Conservation (phyloP, 2,888 invertebrate species). For the Amblyjoppa proteus region DNA sequence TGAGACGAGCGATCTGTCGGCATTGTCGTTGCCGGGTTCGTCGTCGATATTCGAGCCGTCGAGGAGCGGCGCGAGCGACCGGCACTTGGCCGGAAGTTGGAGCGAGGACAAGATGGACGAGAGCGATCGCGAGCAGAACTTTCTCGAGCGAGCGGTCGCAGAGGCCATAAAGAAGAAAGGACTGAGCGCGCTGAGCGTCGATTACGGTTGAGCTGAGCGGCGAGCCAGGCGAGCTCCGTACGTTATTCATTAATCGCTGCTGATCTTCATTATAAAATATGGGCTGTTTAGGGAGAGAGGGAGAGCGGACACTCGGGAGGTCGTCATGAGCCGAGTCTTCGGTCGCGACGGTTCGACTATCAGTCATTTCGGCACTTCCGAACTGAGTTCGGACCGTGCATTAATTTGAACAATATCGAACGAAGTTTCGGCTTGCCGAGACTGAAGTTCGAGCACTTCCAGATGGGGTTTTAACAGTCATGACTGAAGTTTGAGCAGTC, state of each 20-base stretch:
- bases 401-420: not conserved
- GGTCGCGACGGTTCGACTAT: not conserved
- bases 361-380: not conserved
- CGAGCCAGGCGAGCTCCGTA: slow-evolving; percentile 2
- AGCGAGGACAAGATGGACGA: slow-evolving; percentile 77
- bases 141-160: slow-evolving; percentile 90
- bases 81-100: slow-evolving; percentile 54
- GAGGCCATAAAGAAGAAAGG: slow-evolving; percentile 92
- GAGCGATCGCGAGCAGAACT: slow-evolving; percentile 85
- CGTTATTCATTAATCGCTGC: slow-evolving; percentile 28
- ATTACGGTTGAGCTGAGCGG: slow-evolving; percentile 79
- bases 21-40: slow-evolving; percentile 32
- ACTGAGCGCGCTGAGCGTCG: slow-evolving; percentile 85
- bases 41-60: slow-evolving; percentile 41
- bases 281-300: not conserved
- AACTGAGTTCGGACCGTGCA: not conserved
- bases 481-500: not conserved
- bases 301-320: not conserved
- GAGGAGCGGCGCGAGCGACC: not conserved
- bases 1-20: slow-evolving; percentile 46
- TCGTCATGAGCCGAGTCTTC: not conserved
- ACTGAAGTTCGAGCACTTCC: not conserved
- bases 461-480: not conserved
- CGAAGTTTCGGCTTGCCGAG: not conserved
- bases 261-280: not conserved